These are phyloP conservation scores for Cheilosia variabilis DNA, from an alignment of 2,888 invertebrate genomes.

Conservation along the genomic window DNA sequence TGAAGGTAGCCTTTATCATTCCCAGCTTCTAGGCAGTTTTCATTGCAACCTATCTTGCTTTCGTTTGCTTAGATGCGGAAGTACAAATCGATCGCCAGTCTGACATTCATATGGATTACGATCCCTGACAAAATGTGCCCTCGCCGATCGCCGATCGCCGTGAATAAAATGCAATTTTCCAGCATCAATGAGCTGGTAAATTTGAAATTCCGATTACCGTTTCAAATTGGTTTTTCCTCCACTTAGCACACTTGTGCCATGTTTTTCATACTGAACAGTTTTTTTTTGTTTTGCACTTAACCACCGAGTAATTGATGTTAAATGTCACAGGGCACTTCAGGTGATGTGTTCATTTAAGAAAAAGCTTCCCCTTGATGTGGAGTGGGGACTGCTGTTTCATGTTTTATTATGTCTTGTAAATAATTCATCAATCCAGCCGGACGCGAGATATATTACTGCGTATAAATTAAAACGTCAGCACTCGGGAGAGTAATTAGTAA, in stretches of 20 bases:
- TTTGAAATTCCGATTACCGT: slow-evolving; percentile 15
- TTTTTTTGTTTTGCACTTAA: neutral
- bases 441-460: slow-evolving; percentile 8
- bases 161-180: neutral
- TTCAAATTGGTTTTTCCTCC: slow-evolving; percentile 6
- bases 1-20: slow-evolving; percentile 21
- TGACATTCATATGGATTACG: neutral
- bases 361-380: neutral
- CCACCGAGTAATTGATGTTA: neutral
- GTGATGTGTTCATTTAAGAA: slow-evolving; percentile 4
- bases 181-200: neutral
- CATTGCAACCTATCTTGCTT: slow-evolving; percentile 4
- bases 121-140: slow-evolving; percentile 1
- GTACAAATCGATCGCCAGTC: neutral
- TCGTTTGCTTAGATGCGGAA: neutral
- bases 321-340: neutral
- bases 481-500: slow-evolving; percentile 24
- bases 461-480: slow-evolving; percentile 29
- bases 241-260: neutral
- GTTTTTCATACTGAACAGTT: neutral
- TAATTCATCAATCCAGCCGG: slow-evolving; percentile 18
- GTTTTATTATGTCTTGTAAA: neutral
- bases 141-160: neutral
- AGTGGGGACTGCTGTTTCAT: neutral
- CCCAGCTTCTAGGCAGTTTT: neutral